Base-by-base conservation (phyloP, 1,140 invertebrate genomes). In the Drosophila bocqueti region DNA sequence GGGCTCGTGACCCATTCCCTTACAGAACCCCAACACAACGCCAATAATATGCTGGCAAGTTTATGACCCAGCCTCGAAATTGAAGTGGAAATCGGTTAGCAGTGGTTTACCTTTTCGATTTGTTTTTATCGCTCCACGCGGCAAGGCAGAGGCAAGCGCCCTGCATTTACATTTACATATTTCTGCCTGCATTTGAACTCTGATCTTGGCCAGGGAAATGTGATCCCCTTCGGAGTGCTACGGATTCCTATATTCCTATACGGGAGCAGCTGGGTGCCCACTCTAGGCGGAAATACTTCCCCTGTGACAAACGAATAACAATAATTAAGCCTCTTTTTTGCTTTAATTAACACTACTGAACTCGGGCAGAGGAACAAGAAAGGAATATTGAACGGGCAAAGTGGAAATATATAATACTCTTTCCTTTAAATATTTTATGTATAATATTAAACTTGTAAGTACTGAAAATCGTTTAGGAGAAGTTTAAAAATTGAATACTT, bases 321-420 rank as follows among this genome's bases (percentile, higher is more conserved):
- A 73, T 61, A 73, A 74, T 74, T 73, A 74, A 74, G 68, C 31
- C 46, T 38, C 49, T 52, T 74, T 74, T 74, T 73, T 74, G 85
- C 81, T 75, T 89, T 83, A 89, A 89, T 89, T 89, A 89, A 90
- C 85, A 89, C 85, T 71, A 50, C 73, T 90, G 84, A 89, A 84
- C 84, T 89, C 84, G 81, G 78, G 49, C n/a, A 29, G 49, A 36
- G 29, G 15, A 72, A 43, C 6, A 21, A 34, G 16, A 43, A 9
- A 11, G 24, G 9, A 45, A 61, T 13, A 31, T 13, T 13, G 18
- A n/a, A 29, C 24, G 2, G 8, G 3, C 6, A 26, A 43, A 21
- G 26, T 31, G 16, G 21, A 24, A 60, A 52, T 9, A n/a, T 0
- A 1, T 1, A 5, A 54, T 72, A 60, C 66, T 29, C 68, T 72